Percentiles rank a stretch among this genome's conserved stretches.
These are phyloP conservation scores for Harpegnathos saltator DNA, from an alignment of 1,140 invertebrate species.

Conservation along the genomic window DNA sequence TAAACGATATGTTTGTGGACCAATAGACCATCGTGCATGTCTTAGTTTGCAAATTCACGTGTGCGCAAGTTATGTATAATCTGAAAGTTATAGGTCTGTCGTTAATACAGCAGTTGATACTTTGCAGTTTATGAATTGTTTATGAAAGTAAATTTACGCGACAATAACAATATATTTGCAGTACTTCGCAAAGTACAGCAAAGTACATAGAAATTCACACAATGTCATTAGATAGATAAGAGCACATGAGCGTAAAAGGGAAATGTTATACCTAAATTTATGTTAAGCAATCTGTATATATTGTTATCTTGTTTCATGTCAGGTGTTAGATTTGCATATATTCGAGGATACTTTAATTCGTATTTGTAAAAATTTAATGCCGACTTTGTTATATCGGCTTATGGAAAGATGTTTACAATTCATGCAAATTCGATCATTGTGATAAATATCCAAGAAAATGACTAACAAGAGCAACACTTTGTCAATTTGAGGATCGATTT, in stretches of 20 bases:
- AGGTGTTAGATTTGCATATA: neutral
- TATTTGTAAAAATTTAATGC: neutral
- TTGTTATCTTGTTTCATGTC: constrained; percentile 1
- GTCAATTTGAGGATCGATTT: neutral
- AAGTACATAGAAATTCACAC: neutral
- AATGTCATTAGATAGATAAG: neutral
- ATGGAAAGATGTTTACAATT: neutral
- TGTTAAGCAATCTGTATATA: neutral
- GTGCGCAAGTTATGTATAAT: neutral
- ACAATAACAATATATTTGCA: neutral
- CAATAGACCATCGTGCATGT: neutral
- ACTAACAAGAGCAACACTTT: neutral
- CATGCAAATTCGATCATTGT: neutral
- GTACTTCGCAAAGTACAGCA: constrained; percentile 8
- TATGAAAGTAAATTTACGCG: neutral
- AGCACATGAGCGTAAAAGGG: neutral
- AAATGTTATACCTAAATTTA: neutral
- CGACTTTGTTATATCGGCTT: neutral
- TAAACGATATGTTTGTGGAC: constrained; percentile 5
- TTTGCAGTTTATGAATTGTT: constrained; percentile 12
- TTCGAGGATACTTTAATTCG: neutral
- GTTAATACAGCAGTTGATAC: constrained; percentile 5
- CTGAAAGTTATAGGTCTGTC: neutral
- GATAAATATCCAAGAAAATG: neutral
- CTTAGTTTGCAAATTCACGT: neutral